phyloP scores from a whole-genome alignment of 2,888 invertebrate genomes.

The Melitaea athalia region DNA sequence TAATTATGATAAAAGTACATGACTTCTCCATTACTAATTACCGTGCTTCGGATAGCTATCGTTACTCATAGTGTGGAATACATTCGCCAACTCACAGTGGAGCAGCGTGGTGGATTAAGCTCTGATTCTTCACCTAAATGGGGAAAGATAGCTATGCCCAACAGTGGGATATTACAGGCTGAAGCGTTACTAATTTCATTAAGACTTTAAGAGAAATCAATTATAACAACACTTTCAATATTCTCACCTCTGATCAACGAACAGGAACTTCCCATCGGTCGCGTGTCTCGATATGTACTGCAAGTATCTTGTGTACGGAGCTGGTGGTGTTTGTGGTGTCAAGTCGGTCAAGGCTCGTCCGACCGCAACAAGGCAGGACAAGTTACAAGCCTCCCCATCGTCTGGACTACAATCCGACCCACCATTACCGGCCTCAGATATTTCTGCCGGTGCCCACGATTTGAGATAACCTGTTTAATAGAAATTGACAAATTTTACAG shows the following conservation, averaged over 20 bases:
- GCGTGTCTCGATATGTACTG: slow-evolving; percentile 93
- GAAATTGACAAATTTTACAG: neutral
- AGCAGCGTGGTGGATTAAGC: too few relatives aligned
- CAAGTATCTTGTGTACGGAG: slow-evolving; percentile 83
- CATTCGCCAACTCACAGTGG: too few relatives aligned
- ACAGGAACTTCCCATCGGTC: slow-evolving; percentile 95
- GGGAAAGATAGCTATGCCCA: too few relatives aligned
- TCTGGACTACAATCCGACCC: slow-evolving; percentile 83
- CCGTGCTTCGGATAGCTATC: too few relatives aligned
- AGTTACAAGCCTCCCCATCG: slow-evolving; percentile 81
- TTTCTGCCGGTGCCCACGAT: slow-evolving; percentile 93
- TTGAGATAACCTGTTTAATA: slow-evolving; percentile 89
- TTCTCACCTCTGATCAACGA: slow-evolving; percentile 92
- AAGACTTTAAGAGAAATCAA: too few relatives aligned
- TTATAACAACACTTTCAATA: neutral
- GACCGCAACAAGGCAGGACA: slow-evolving; percentile 94
- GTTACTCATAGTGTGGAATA: too few relatives aligned
- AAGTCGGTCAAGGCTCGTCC: slow-evolving; percentile 87
- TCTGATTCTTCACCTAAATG: too few relatives aligned
- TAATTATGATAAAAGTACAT: too few relatives aligned
- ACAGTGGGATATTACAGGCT: too few relatives aligned
- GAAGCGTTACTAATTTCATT: too few relatives aligned
- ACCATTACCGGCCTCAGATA: slow-evolving; percentile 83
- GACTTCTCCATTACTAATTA: too few relatives aligned
- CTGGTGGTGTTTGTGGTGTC: slow-evolving; percentile 56